Base-by-base conservation (phyloP, 2,113 vertebrate genomes). In the Serilophus lunatus region DNA sequence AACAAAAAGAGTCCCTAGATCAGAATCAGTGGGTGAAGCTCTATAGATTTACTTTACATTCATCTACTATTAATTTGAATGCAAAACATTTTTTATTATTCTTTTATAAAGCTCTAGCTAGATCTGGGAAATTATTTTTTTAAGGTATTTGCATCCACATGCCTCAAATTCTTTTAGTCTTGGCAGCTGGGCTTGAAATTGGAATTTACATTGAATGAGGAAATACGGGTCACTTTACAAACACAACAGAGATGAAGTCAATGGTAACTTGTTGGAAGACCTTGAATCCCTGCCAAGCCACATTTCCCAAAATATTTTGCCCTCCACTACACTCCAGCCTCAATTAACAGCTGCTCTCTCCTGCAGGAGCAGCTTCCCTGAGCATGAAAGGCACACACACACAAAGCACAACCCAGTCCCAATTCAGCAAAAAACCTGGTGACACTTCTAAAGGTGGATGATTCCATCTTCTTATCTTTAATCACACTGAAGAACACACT, bases 271-370 rank as follows among this genome's bases (percentile, higher is more conserved):
- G 88, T 51, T 80, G 88, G 90, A 93, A 94, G 90, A 92, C 85
- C 82, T 42, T 69, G 93, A 88, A 61, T 28, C 74, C 76, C 44
- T 70, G 92, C 91, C 92, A 96, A 88, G 68, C 90, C 79, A 81
- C 1, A 2, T 38, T 78, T 96, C 95, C 92, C 90, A 83, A 94
- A 96, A 94, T 90, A 94, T 90, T 94, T 61, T 86, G 82, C 71
- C 68, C 88, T 86, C 29, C 17, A 12, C 79, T 68, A 54, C 60
- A 9, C 47, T 86, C 26, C 31, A 80, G 47, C 64, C 60, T 90
- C 90, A 82, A 36, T 70, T 63, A 85, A n/a, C 79, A 70, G 54
- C 63, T 72, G 28, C 72, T 50, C 63, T 64, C 18, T 69, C 50
- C 60, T 31, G 68, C 45, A 86, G 71, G 49, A 90, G 25, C 85